Evolutionary conservation across 2,113 vertebrate genomes (phyloP).

Genomic region (Drymodes brunneopygia): DNA sequence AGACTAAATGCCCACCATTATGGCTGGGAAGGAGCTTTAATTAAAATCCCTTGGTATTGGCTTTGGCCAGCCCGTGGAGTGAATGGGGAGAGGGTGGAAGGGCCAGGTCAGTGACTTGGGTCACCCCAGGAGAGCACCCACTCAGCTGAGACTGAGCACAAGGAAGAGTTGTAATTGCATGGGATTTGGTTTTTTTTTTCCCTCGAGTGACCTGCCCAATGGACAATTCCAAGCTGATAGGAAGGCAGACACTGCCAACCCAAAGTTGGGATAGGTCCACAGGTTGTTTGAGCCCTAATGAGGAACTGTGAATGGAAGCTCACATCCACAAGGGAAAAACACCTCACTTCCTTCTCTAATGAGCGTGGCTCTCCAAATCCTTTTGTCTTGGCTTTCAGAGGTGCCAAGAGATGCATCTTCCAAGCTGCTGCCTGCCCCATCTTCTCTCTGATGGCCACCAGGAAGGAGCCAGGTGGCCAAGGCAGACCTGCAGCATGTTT

Average conservation of each 20-base stretch:
- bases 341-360: conserved; percentile 29
- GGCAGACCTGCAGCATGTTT: fast-evolving
- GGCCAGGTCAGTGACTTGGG: neutral
- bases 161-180: conserved; percentile 49
- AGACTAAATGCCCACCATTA: neutral
- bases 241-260: conserved; percentile 16
- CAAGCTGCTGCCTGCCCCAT: neutral
- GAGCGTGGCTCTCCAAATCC: neutral
- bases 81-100: neutral
- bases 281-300: conserved; percentile 61
- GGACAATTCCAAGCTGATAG: conserved; percentile 15
- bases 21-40: conserved; percentile 30
- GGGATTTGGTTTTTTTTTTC: neutral
- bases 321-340: conserved; percentile 18
- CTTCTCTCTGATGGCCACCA: neutral
- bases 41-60: conserved; percentile 35
- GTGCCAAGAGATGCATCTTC: neutral
- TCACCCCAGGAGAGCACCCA: neutral
- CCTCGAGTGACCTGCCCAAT: neutral
- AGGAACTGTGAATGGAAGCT: conserved; percentile 53
- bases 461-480: neutral
- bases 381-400: conserved; percentile 23
- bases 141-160: neutral
- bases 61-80: neutral
- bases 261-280: conserved; percentile 34